These are phyloP conservation scores for Epirrita christyi DNA, from an alignment of 2,888 invertebrate genomes.

Conservation along the genomic window DNA sequence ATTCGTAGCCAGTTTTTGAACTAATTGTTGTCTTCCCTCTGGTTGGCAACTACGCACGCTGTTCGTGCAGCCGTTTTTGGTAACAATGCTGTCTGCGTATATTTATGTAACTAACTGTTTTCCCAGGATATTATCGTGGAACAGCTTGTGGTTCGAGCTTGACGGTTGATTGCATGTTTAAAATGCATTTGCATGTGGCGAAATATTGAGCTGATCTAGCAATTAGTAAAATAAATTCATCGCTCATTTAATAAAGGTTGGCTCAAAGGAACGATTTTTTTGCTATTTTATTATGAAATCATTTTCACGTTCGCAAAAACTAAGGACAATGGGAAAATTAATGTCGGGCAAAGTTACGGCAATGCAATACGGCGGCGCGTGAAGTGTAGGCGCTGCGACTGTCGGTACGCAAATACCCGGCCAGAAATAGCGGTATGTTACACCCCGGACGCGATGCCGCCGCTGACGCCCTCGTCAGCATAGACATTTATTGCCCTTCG, in stretches of 20 bases:
- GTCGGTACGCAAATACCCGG: constrained; percentile 67
- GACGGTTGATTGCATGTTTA: not conserved
- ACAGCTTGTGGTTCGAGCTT: not conserved
- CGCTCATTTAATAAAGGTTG: not conserved
- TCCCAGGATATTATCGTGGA: constrained; percentile 15
- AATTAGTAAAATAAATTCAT: not conserved
- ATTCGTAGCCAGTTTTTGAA: constrained; percentile 49
- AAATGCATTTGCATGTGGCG: constrained; percentile 9
- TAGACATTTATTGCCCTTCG: constrained; percentile 37
- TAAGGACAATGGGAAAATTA: constrained; percentile 12
- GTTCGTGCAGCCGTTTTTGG: constrained; percentile 28
- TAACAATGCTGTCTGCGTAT: constrained; percentile 22
- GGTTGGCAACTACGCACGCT: constrained; percentile 33
- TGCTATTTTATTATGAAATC: not conserved
- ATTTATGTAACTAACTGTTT: constrained; percentile 20
- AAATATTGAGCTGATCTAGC: not conserved
- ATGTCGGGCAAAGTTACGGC: constrained; percentile 43
- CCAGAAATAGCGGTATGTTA: constrained; percentile 77
- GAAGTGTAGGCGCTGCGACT: constrained; percentile 55
- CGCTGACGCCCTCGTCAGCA: constrained; percentile 43
- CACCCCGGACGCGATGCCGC: constrained; percentile 59
- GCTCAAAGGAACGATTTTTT: not conserved
- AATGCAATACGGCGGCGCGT: constrained; percentile 63
- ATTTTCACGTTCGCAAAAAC: not conserved
- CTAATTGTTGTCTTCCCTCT: constrained; percentile 53